Base-by-base conservation (phyloP, 2,888 invertebrate genomes). In the Gasteruption jaculator region DNA sequence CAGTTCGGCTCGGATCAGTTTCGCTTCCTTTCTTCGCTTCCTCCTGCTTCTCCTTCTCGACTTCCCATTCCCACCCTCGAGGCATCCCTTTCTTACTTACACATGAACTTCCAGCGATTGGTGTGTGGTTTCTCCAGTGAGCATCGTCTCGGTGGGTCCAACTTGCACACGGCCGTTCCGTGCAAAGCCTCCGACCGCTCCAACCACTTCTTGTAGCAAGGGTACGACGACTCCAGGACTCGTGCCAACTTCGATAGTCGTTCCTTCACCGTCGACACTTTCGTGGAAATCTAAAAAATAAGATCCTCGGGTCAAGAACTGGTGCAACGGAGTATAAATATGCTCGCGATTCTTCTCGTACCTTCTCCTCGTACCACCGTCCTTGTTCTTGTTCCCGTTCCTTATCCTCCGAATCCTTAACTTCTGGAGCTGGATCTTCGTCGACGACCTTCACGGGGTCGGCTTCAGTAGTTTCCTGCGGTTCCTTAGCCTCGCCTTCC, bases 31-130 rank as follows among this genome's bases (percentile, higher is more conserved):
- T 41, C 25, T 24, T 24, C 16, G 11, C 5, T 6, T 16, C 24
- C 15, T 4, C 10, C 12, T 32, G 18, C 11, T 32, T 32, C 11
- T 15, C 6, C 26, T 11, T 5, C 12, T 25, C 7, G 14, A 14
- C 7, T 33, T 33, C 21, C 6, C n/a, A n/a, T n/a, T n/a, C n/a
- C n/a, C n/a, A n/a, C n/a, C n/a, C n/a, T n/a, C n/a, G n/a, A n/a
- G n/a, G n/a, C n/a, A n/a, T n/a, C n/a, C n/a, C n/a, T n/a, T 35
- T 36, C n/a, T 46, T 52, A 66, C 67, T 67, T 54, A 69, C 70
- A 70, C 24, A 57, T 46, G 40, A 70, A 69, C 41, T 69, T 69
- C 69, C 69, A 70, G 26, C 70, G 62, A 52, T 67, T 62, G 3
- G 61, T 63, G 32, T 65, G 53, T 24, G 62, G 58, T 30, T 57